Conservation (phyloP, 1,140 invertebrate species). For the Subanguina moxae region DNA sequence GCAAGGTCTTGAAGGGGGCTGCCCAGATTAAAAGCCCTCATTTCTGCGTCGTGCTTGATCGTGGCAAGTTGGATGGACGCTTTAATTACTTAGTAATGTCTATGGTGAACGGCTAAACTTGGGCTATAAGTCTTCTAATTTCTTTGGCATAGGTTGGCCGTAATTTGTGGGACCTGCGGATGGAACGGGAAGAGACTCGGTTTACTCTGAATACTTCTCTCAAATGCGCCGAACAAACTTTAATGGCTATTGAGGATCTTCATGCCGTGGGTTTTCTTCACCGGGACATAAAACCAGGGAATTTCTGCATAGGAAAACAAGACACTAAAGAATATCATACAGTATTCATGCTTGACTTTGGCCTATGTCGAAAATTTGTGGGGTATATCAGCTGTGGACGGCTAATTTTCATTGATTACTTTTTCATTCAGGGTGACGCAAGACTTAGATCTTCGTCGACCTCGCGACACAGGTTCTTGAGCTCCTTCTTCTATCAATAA, state of each 20-base stretch:
- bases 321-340: constrained; percentile 28
- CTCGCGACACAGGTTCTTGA: too few species aligned
- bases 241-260: constrained; percentile 49
- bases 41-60: too few species aligned
- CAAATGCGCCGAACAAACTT: constrained; percentile 34
- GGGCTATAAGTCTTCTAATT: too few species aligned
- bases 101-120: too few species aligned
- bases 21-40: too few species aligned
- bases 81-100: too few species aligned
- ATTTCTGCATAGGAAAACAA: constrained; percentile 21
- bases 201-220: constrained; percentile 45
- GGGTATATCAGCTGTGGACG: constrained; percentile 14
- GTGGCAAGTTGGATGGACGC: too few species aligned
- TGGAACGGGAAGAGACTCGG: constrained; percentile 8
- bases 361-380: constrained; percentile 27
- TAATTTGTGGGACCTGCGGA: constrained; percentile 49
- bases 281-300: constrained; percentile 33
- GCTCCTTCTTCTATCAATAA: too few species aligned
- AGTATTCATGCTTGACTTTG: constrained; percentile 36
- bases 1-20: too few species aligned
- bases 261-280: constrained; percentile 32
- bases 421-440: too few species aligned
- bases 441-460: too few species aligned
- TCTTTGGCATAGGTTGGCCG: constrained; percentile 46
- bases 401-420: too few species aligned